Evolutionary conservation across 2,113 vertebrate genomes (phyloP).

Genomic region (Pelecanus crispus): DNA sequence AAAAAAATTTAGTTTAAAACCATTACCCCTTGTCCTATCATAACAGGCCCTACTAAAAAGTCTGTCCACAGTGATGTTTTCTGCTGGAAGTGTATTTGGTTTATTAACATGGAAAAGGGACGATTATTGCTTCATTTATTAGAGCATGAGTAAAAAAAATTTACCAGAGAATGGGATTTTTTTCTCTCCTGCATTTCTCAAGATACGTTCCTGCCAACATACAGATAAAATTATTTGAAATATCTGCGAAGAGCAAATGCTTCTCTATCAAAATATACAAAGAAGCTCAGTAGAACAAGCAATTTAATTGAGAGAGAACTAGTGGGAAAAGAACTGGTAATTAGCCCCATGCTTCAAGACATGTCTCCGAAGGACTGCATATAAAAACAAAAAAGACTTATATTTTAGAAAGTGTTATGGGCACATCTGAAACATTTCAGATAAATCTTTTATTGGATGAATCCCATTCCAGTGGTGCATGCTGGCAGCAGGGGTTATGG

Average conservation of each 20-base stretch:
- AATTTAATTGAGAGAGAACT: neutral
- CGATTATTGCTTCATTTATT: neutral
- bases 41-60: neutral
- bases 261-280: neutral
- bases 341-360: neutral
- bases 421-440: neutral
- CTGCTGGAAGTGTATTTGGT: neutral
- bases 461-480: neutral
- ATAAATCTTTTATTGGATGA: slow-evolving; percentile 15
- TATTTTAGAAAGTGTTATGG: neutral
- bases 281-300: neutral
- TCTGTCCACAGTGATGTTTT: neutral
- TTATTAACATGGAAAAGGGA: neutral
- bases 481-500: neutral
- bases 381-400: neutral
- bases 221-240: slow-evolving; percentile 26
- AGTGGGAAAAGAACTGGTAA: neutral
- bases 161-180: neutral
- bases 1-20: neutral
- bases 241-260: neutral
- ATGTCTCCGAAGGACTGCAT: neutral
- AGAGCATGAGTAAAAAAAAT: neutral
- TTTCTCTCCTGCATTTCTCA: neutral
- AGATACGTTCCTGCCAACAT: neutral
- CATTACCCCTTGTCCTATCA: accelerated